A percentile compares a stretch with the other conserved stretches of the same genome.
These are phyloP conservation scores for Thalassophryne amazonica DNA, from an alignment of 2,797 vertebrate species.

Conservation along the genomic window DNA sequence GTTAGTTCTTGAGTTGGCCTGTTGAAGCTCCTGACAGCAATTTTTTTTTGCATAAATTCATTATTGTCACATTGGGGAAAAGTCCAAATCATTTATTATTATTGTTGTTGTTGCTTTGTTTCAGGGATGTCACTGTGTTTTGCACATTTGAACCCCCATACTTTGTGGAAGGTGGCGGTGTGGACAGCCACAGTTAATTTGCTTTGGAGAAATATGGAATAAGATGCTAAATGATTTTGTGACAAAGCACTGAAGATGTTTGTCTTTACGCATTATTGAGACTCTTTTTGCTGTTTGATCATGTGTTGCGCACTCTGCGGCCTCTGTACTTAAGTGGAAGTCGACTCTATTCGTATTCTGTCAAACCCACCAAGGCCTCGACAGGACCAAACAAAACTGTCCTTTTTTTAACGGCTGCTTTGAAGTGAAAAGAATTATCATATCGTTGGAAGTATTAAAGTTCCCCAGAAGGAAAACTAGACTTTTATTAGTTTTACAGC, in stretches of 20 bases:
- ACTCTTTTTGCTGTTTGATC: neutral
- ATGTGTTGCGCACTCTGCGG: neutral
- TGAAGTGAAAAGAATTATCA: slow-evolving; percentile 72
- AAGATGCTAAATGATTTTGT: slow-evolving; percentile 5
- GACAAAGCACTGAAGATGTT: slow-evolving; percentile 32
- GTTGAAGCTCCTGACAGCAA: too few species aligned
- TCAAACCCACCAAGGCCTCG: slow-evolving; percentile 21
- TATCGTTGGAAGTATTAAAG: slow-evolving; percentile 77
- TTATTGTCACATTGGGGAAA: too few species aligned
- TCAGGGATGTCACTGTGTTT: too few species aligned
- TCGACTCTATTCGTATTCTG: neutral
- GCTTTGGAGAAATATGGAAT: slow-evolving; percentile 4
- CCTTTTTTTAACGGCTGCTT: slow-evolving; percentile 69
- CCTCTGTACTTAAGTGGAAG: slow-evolving; percentile 3
- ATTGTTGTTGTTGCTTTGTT: too few species aligned
- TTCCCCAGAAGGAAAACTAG: slow-evolving; percentile 78
- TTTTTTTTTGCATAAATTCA: too few species aligned
- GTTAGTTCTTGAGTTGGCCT: too few species aligned
- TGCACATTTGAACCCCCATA: too few species aligned
- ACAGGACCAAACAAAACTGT: slow-evolving; percentile 28
- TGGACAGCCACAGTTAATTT: too few species aligned
- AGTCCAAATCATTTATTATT: too few species aligned
- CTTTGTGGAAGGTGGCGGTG: too few species aligned
- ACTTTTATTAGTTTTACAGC: slow-evolving; percentile 81
- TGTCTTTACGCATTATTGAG: slow-evolving; percentile 13